Percentiles rank a stretch among this genome's conserved stretches.
These are phyloP conservation scores for Nephila pilipes DNA, from an alignment of 1,140 invertebrate genomes.

Conservation along the genomic window DNA sequence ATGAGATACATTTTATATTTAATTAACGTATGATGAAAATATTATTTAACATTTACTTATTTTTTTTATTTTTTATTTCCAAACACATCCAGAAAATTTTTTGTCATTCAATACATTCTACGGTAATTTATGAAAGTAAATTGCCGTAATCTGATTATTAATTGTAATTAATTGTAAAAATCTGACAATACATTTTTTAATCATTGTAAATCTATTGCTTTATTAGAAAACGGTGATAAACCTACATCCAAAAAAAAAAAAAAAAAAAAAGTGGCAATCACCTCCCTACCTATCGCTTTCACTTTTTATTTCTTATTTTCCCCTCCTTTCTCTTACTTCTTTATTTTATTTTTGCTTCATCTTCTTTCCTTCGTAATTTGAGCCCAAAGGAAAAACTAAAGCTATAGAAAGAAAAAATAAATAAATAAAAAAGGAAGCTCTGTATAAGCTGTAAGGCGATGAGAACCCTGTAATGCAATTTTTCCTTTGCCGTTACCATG, in stretches of 20 bases:
- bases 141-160: neutral
- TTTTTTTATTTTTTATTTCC: too few species aligned
- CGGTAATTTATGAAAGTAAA: neutral
- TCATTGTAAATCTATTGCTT: neutral
- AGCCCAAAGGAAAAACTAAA: constrained; percentile 63
- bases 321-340: neutral
- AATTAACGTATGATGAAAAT: too few species aligned
- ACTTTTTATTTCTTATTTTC: constrained; percentile 37
- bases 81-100: too few species aligned
- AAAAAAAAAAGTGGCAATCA: neutral
- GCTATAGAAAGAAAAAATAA: constrained; percentile 65
- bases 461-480: constrained; percentile 73
- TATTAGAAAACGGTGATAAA: neutral
- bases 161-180: too few species aligned
- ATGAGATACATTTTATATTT: too few species aligned
- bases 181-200: neutral
- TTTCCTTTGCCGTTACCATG: constrained; percentile 47
- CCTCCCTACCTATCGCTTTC: neutral
- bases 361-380: constrained; percentile 61
- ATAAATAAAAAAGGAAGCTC: constrained; percentile 30
- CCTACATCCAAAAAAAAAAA: neutral
- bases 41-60: too few species aligned
- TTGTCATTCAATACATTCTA: too few species aligned
- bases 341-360: constrained; percentile 28
- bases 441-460: constrained; percentile 57